These are phyloP conservation scores for Drosophila histrio DNA, from an alignment of 2,888 invertebrate genomes.

Conservation along the genomic window DNA sequence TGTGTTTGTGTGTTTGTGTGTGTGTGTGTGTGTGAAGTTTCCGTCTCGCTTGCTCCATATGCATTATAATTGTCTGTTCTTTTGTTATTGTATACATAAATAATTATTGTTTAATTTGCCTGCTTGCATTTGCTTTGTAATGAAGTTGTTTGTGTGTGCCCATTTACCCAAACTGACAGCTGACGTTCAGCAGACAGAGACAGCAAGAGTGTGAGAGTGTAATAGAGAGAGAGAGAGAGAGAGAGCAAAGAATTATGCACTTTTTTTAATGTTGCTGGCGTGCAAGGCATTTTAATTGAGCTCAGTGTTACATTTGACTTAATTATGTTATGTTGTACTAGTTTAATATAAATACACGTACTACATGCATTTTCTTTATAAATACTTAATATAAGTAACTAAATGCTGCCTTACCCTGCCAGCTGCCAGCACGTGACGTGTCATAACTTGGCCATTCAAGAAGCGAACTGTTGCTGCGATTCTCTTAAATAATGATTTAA, in stretches of 20 bases:
- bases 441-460: slow-evolving; percentile 44
- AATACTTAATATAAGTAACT: slow-evolving; percentile 10
- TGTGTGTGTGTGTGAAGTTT: slow-evolving; percentile 28
- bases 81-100: slow-evolving; percentile 60
- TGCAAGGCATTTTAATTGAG: slow-evolving; percentile 49
- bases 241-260: slow-evolving; percentile 42
- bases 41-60: slow-evolving; percentile 35
- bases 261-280: slow-evolving; percentile 57
- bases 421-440: slow-evolving; percentile 25
- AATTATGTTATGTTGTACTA: slow-evolving; percentile 24
- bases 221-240: neutral
- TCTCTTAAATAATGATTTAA: neutral
- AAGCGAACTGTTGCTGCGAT: slow-evolving; percentile 1
- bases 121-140: slow-evolving; percentile 44
- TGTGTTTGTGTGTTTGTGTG: slow-evolving; percentile 6
- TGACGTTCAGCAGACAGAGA: slow-evolving; percentile 7
- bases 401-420: slow-evolving; percentile 32
- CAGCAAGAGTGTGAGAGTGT: neutral
- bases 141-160: slow-evolving; percentile 56
- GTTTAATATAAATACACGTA: neutral
- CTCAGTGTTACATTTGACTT: neutral
- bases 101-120: slow-evolving; percentile 76
- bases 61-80: slow-evolving; percentile 37
- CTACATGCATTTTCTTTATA: slow-evolving; percentile 5
- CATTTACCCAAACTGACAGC: slow-evolving; percentile 41